phyloP scores from a whole-genome alignment of 2,113 vertebrate species.

The Pelusios castaneus region DNA sequence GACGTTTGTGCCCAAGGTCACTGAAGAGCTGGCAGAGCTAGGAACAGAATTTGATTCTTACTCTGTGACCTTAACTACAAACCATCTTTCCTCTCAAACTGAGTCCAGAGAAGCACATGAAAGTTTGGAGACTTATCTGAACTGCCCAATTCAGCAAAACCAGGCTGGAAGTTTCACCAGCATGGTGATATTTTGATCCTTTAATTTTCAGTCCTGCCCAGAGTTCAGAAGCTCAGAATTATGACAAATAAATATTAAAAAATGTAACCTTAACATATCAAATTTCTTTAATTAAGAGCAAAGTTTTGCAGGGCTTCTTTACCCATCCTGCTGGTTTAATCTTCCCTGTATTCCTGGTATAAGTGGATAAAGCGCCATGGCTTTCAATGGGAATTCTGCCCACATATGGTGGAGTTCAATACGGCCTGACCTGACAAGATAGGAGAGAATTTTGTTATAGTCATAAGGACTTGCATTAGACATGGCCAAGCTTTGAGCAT shows the following conservation, averaged over 20 bases:
- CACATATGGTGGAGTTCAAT: background rate
- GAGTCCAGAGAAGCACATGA: background rate
- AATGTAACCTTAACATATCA: background rate
- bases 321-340: background rate
- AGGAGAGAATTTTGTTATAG: slow-evolving; percentile 22
- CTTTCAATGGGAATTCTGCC: background rate
- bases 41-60: background rate
- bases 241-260: background rate
- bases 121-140: background rate
- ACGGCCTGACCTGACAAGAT: background rate
- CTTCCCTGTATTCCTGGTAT: background rate
- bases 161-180: background rate
- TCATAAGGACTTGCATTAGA: background rate
- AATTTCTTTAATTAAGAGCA: background rate
- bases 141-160: background rate
- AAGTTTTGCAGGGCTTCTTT: background rate
- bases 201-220: background rate
- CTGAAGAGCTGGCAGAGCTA: background rate
- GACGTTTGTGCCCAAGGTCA: background rate
- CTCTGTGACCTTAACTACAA: background rate
- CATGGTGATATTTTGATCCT: background rate
- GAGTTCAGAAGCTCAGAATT: background rate
- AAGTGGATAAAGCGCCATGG: background rate
- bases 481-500: background rate
- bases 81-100: background rate